Conservation (phyloP, 2,888 invertebrate genomes). For the Archips crataeganus region DNA sequence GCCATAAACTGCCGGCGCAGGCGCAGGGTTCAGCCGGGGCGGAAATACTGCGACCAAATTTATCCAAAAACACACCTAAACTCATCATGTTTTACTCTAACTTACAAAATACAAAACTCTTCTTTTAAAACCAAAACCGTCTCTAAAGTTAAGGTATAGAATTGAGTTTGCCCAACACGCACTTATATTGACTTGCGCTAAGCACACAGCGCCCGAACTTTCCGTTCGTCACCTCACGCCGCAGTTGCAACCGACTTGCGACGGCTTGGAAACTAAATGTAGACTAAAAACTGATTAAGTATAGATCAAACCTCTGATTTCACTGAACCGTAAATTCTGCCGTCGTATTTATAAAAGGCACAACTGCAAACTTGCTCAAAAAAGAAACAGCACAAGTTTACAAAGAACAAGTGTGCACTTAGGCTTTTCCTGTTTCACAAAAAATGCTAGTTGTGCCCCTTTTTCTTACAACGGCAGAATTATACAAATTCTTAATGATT, state of each 20-base stretch:
- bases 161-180: conserved; percentile 36
- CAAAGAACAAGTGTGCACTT: too few relatives aligned
- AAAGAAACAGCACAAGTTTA: too few relatives aligned
- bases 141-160: conserved; percentile 12
- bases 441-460: too few relatives aligned
- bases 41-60: conserved; percentile 27
- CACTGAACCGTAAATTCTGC: too few relatives aligned
- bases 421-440: too few relatives aligned
- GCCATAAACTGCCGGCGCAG: conserved; percentile 47
- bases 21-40: conserved; percentile 44
- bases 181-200: conserved; percentile 46
- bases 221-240: conserved; percentile 31
- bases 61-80: conserved; percentile 14
- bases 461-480: too few relatives aligned
- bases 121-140: background rate
- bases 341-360: too few relatives aligned
- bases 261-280: background rate
- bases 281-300: background rate
- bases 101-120: background rate
- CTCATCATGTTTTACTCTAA: conserved; percentile 9
- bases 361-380: too few relatives aligned
- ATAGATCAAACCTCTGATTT: background rate
- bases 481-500: too few relatives aligned
- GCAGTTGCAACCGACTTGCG: conserved; percentile 17
- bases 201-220: conserved; percentile 47